Conservation (phyloP, 2,888 invertebrate genomes). For the Melikaiella ostensackeni region DNA sequence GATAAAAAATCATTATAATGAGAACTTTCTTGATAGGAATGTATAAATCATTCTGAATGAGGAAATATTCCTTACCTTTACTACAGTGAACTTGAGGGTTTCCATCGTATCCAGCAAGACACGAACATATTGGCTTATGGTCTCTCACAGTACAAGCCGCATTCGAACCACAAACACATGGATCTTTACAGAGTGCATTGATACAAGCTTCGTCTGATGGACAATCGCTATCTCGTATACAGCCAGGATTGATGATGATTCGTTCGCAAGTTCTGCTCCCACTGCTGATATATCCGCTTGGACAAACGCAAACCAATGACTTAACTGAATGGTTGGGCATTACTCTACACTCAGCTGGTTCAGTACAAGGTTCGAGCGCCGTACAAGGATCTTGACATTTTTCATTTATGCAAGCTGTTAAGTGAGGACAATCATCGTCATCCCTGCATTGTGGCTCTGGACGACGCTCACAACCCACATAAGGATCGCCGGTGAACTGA, state of each 20-base stretch:
- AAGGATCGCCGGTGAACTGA: conserved; percentile 89
- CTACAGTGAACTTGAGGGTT: conserved; percentile 90
- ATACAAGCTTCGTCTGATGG: conserved; percentile 88
- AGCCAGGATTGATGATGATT: conserved; percentile 83
- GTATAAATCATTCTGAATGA: not conserved
- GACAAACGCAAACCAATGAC: conserved; percentile 94
- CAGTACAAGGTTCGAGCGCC: conserved; percentile 87
- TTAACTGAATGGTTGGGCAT: conserved; percentile 89
- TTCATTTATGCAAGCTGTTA: conserved; percentile 88
- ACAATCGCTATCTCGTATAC: conserved; percentile 88
- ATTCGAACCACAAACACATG: conserved; percentile 91
- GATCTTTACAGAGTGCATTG: conserved; percentile 88
- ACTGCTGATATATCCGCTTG: conserved; percentile 91
- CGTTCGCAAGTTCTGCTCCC: conserved; percentile 90
- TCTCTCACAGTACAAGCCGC: conserved; percentile 90
- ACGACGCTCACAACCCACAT: conserved; percentile 87
- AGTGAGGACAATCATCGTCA: conserved; percentile 90
- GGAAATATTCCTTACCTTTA: conserved; percentile 76
- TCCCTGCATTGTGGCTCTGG: conserved; percentile 86
- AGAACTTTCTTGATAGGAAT: not conserved
- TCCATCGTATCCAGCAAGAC: conserved; percentile 89
- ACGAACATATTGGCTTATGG: conserved; percentile 93
- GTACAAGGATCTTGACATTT: conserved; percentile 91
- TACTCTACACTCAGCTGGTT: conserved; percentile 89
- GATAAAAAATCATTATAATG: not conserved